A percentile compares a stretch with the other conserved stretches of the same genome.
Conservation (phyloP, 2,113 vertebrate species). For the Gavialis gangeticus region DNA sequence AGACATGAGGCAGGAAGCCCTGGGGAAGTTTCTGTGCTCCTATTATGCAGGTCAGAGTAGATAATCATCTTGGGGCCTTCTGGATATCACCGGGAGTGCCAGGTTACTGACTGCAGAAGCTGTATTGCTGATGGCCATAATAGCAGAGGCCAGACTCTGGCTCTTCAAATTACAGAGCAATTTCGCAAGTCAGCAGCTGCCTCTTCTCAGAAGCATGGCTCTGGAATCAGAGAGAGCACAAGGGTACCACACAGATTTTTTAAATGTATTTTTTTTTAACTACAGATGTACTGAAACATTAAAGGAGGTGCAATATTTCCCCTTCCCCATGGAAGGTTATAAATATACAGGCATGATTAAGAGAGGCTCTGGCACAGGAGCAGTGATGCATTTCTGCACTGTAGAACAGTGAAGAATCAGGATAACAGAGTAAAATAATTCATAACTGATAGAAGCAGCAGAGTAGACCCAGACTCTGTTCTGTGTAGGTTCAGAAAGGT, state of each 20-base stretch:
- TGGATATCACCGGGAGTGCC: not conserved
- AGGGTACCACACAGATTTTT: not conserved
- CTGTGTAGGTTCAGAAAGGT: not conserved
- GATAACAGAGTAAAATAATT: not conserved
- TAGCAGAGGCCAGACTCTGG: not conserved
- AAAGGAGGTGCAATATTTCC: not conserved
- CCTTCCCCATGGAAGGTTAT: not conserved
- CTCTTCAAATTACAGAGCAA: not conserved
- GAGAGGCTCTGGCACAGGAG: not conserved
- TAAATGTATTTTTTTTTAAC: not conserved
- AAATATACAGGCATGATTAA: not conserved
- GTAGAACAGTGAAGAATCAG: not conserved
- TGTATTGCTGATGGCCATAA: not conserved
- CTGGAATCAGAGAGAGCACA: not conserved
- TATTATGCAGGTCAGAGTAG: no score
- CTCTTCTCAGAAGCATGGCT: not conserved
- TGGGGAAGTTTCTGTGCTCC: no score
- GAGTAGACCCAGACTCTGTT: not conserved
- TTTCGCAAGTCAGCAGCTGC: not conserved
- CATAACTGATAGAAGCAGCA: not conserved
- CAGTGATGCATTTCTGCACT: not conserved
- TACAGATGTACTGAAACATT: not conserved
- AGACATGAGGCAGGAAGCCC: not conserved
- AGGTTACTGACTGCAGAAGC: not conserved
- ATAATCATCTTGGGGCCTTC: not conserved